Evolutionary conservation across 2,888 invertebrate genomes (phyloP), one percentile per base, ranked within the genome.

Genomic region (Drosophila macrospina): DNA sequence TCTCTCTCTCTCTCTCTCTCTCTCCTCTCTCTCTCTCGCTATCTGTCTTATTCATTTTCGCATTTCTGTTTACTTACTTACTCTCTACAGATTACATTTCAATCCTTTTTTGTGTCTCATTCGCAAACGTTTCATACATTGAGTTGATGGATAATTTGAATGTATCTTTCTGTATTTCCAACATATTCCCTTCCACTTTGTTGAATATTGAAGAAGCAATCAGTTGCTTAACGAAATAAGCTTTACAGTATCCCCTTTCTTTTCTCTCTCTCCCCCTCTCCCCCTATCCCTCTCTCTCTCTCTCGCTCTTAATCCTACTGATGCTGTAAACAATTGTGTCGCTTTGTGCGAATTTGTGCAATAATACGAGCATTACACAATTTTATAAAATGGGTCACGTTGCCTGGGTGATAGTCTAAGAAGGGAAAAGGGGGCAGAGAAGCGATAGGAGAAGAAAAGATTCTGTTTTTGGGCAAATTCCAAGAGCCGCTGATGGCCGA

Each of bases 321-420:
- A 41, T n/a, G 52, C 47, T 20, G 13, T 51, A 54, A 59, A 41
- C 74, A 66, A 67, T 74, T 78, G 62, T 68, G 30, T 52, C 39
- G 47, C 69, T 51, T 69, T 86, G 77, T 78, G 69, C 57, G 45
- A 69, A 74, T 80, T 63, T 61, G 48, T 72, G 73, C 76, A 86
- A 86, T 82, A 82, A 86, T 86, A 63, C 59, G 69, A 88, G 66
- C 86, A 79, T 88, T 88, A 86, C 63, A 79, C 62, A 70, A 76
- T 86, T 79, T 79, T 86, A 56, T 66, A 83, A 81, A 82, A 88
- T 88, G 74, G 88, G 88, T 82, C 82, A 88, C 82, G 86, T 85
- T 81, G 81, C 34, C 37, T 11, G 45, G 42, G 41, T 42, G 41
- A 26, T 16, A 42, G 34, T 37, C 47, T 13, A 8, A 44, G 15